A percentile compares a stretch with the other conserved stretches of the same genome.
Evolutionary conservation across 2,113 vertebrate species (phyloP).

Genomic region (Mixornis gularis): DNA sequence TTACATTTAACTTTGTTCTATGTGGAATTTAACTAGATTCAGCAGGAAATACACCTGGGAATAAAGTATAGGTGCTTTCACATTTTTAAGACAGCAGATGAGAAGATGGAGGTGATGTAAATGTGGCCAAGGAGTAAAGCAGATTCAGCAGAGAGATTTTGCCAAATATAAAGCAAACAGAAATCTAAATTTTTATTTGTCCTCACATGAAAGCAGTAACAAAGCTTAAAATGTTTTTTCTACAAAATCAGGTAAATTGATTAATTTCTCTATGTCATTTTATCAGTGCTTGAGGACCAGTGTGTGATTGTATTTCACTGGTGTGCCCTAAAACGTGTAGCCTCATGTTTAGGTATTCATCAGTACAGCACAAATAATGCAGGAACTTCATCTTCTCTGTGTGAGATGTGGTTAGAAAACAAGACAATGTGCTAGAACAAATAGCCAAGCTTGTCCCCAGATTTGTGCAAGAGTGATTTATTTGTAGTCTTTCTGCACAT

Average conservation of each 20-base stretch:
- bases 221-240: not conserved
- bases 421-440: not conserved
- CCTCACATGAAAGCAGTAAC: not conserved
- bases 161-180: not conserved
- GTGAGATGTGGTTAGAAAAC: constrained; percentile 1
- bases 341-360: not conserved
- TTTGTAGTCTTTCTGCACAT: not conserved
- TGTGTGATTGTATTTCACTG: not conserved
- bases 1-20: not conserved
- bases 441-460: not conserved
- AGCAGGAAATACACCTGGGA: not conserved
- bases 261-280: not conserved
- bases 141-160: not conserved
- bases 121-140: not conserved
- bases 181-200: not conserved
- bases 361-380: not conserved
- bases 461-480: not conserved
- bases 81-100: not conserved
- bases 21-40: not conserved
- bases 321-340: not conserved
- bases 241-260: not conserved
- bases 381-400: not conserved
- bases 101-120: not conserved
- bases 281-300: not conserved
- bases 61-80: not conserved